These are phyloP conservation scores for Cheilosia grossa DNA, from an alignment of 2,888 invertebrate genomes.

Conservation along the genomic window DNA sequence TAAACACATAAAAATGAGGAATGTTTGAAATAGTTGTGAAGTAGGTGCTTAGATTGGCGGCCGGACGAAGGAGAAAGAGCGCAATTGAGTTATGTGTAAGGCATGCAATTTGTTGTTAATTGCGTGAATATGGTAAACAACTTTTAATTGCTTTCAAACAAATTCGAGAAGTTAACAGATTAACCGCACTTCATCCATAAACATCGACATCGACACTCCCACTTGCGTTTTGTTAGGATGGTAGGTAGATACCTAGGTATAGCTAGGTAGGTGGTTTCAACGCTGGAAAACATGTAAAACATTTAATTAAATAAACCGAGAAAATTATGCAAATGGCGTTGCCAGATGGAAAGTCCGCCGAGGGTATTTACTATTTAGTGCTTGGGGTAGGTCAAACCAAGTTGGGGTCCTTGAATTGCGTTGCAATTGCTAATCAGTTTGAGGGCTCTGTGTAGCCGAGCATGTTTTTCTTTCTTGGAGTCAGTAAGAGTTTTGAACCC, in stretches of 20 bases:
- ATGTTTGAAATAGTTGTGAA: slow-evolving; percentile 5
- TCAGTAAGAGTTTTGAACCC: no score
- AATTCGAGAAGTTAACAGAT: slow-evolving; percentile 42
- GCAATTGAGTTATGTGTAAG: slow-evolving; percentile 6
- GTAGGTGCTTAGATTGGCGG: background rate
- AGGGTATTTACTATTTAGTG: no score
- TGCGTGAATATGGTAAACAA: slow-evolving; percentile 44
- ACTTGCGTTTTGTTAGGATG: background rate
- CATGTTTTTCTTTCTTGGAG: no score
- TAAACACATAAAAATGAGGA: slow-evolving; percentile 45
- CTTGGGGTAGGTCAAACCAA: no score
- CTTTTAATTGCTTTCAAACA: slow-evolving; percentile 47
- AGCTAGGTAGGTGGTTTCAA: no score
- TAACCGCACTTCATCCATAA: slow-evolving; percentile 20
- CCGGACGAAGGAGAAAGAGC: background rate
- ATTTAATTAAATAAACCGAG: slow-evolving; percentile 49
- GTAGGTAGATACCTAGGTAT: no score
- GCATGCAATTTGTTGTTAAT: slow-evolving; percentile 43
- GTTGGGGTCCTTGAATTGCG: no score
- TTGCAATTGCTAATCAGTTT: no score
- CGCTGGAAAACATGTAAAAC: slow-evolving; percentile 21
- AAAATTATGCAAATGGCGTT: slow-evolving; percentile 46
- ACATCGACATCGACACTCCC: slow-evolving; percentile 57
- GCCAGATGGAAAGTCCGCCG: slow-evolving; percentile 16
- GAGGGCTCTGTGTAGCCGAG: no score